Evolutionary conservation across 2,888 invertebrate genomes (phyloP).

Genomic region (Caenorhabditis zanzibari): DNA sequence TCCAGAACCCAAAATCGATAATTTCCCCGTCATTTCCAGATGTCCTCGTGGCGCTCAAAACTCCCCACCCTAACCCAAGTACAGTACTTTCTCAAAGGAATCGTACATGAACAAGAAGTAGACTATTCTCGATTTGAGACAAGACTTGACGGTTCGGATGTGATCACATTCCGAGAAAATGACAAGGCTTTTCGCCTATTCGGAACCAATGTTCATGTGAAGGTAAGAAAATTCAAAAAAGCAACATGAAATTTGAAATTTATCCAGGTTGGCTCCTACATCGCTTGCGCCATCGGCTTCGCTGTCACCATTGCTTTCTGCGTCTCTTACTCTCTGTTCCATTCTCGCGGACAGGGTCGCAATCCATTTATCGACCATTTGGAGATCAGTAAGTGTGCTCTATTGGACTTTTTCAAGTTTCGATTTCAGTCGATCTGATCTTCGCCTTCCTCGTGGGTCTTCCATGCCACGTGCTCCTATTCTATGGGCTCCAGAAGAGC

Average conservation of each 20-base stretch:
- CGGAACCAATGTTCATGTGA: conserved; percentile 74
- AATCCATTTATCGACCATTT: conserved; percentile 66
- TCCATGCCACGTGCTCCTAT: conserved; percentile 73
- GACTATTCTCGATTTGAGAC: conserved; percentile 73
- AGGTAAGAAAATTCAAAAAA: no score
- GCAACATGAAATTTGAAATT: conserved; percentile 12
- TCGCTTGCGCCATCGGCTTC: conserved; percentile 64
- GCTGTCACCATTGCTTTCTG: conserved; percentile 64
- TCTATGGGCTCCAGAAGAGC: conserved; percentile 69
- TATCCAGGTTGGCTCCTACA: conserved; percentile 61
- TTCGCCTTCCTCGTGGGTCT: conserved; percentile 74
- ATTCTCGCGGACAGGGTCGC: conserved; percentile 59
- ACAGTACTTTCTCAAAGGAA: conserved; percentile 61
- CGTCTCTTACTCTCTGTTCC: conserved; percentile 61
- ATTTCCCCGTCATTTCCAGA: conserved; percentile 24
- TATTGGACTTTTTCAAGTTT: neutral
- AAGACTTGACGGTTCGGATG: conserved; percentile 71
- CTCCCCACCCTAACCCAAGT: conserved; percentile 54
- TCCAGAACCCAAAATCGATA: neutral
- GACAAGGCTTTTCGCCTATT: conserved; percentile 74
- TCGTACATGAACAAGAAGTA: conserved; percentile 70
- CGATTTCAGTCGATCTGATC: conserved; percentile 73
- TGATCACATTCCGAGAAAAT: conserved; percentile 75
- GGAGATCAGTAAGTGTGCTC: conserved; percentile 51
- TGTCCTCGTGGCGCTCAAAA: conserved; percentile 56